Evolutionary conservation across 2,797 vertebrate species (phyloP), one percentile per base, ranked within the genome.

Genomic region (Anguilla megastoma): DNA sequence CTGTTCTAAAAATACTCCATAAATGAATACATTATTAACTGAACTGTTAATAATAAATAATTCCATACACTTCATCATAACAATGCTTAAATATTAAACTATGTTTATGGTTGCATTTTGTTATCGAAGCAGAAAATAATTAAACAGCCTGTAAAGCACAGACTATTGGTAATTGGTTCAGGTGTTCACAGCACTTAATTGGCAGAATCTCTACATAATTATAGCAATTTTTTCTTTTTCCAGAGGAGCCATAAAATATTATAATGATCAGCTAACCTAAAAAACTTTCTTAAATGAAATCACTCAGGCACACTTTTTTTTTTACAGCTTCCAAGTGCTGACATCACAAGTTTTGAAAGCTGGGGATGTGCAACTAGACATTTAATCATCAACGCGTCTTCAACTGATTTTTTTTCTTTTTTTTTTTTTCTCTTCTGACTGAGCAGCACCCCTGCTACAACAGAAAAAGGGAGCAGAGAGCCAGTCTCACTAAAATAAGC

Each of bases 301-400:
- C 96, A 92, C 91, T 96, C 96, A 96, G 93, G 93, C 92, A 88
- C 94, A 95, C 93, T 96, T 96, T 71, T 93, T 93, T 96, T 96
- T 71, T 41, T 79, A 41, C 74, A 41, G 33, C 33, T 79, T 79
- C 74, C 74, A 79, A 18, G 5, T 79, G 74, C 74, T 79, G 74
- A 79, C 74, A 79, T 79, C 74, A 79, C 74, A 41, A 79, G 33
- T 79, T 79, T 79, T 79, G 74, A 79, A 79, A 4, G 33, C 36
- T 41, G 33, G 74, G 41, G 74, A 79, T 79, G 74, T 21, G 12
- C 33, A 79, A 79, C 74, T 79, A 79, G 74, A 79, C 16, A 79
- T 79, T 14, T 79, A 79, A 79, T 79, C 74, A 79, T 79, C 74
- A 79, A 79, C 74, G 6, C 74, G 74, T 41, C 33, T 79, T 41